Evolutionary conservation across 2,113 vertebrate genomes (phyloP), one percentile per base, ranked within the genome.

Genomic region (Rafetus swinhoei): DNA sequence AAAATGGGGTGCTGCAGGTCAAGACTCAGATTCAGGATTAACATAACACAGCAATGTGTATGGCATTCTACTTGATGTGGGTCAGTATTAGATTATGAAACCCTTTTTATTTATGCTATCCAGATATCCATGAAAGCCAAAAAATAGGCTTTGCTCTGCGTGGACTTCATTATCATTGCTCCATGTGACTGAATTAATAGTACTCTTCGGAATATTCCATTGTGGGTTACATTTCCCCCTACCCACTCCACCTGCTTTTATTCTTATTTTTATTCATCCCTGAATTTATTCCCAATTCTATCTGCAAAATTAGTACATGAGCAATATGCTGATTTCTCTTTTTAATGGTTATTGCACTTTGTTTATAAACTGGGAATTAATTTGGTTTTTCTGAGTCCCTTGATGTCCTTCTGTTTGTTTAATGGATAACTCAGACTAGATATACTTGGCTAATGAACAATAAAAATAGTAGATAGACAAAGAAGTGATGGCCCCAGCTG

Each of bases 361-460:
- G 80, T 92, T 96, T 80, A 92, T 95, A 96, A 97, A 97, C 95
- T 88, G 95, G 59, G 93, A 96, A 95, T 97, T 97, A 97, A 97
- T 96, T 97, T 96, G 92, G 88, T 85, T 94, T 93, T 93, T 95
- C 94, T 87, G 22, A 39, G 83, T 95, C 96, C 88, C 94, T 95
- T 76, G 80, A 29, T 94, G 80, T 77, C 65, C 95, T 94, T 95
- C 59, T 93, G 50, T 84, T 93, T 93, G 50, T 84, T 93, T 96
- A 94, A 96, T 93, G 96, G 83, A 72, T 72, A n/a, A 72, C 32
- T 35, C 65, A 21, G 65, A 35, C 85, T 83, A 96, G 88, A 56
- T 93, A n/a, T 95, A 79, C 94, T 93, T 93, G 62, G 84, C 80
- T 95, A 93, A 94, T 79, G 93, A 95, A 97, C 95, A 95, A 90